A percentile compares a stretch with the other conserved stretches of the same genome.
phyloP scores from a whole-genome alignment of 30 jellyfish, hydroid and myxozoan species.

The Pelagia noctiluca region DNA sequence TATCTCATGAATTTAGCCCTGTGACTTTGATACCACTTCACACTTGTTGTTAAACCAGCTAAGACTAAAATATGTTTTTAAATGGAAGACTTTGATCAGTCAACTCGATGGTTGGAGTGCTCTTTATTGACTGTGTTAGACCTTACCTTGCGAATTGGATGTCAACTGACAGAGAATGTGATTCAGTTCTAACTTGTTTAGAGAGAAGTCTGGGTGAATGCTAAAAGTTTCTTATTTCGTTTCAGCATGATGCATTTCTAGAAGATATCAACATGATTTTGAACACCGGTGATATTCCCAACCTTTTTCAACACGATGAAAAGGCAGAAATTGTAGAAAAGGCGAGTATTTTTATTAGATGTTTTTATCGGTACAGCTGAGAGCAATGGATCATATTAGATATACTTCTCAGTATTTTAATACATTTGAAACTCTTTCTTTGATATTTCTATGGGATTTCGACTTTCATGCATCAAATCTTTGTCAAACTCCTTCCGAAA shows the following conservation, averaged over 20 bases:
- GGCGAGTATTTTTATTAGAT: no score
- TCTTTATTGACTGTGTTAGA: background rate
- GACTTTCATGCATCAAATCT: no score
- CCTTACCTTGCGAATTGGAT: background rate
- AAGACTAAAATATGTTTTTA: background rate
- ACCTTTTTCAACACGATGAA: constrained; percentile 64
- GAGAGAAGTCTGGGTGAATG: background rate
- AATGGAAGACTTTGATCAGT: background rate
- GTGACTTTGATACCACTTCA: no score
- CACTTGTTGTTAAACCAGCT: no score
- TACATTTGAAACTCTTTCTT: no score
- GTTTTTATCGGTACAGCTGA: no score
- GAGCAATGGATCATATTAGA: no score
- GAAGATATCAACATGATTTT: constrained; percentile 65
- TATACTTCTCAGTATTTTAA: no score
- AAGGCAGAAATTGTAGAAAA: constrained; percentile 64
- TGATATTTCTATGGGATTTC: no score
- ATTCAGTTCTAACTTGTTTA: background rate
- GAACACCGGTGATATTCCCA: constrained; percentile 68
- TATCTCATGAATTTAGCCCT: no score
- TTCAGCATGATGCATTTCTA: constrained; percentile 46
- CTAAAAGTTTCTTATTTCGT: background rate
- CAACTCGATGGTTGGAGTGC: background rate
- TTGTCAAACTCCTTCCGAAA: no score
- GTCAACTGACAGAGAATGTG: background rate